Evolutionary conservation across 2,113 vertebrate genomes (phyloP), one percentile per base, ranked within the genome.

Genomic region (Dicentrarchus labrax): DNA sequence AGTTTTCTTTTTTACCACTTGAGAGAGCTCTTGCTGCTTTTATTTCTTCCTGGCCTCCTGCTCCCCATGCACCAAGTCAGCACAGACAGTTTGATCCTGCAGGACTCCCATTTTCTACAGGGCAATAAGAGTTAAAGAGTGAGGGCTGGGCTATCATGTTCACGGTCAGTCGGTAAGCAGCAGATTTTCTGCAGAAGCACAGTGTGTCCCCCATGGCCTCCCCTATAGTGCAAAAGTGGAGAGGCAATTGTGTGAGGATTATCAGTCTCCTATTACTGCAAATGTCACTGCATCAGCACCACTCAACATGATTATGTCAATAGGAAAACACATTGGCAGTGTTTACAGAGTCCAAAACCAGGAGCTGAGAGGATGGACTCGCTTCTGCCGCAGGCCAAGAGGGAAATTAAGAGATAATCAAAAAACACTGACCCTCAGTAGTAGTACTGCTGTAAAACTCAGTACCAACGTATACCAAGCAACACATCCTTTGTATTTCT

Each of bases 231-330:
- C 48, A 77, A 53, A 85, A 84, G 79, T 79, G 38, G 64, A 75
- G 86, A 88, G 65, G 88, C 87, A 92, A 90, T 90, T 91, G 91
- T 90, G 86, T 76, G 74, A 85, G 70, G 89, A 94, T 94, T 92
- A 92, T 91, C 91, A 83, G 78, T 70, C 84, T 86, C 64, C 90
- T 83, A 88, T 89, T 92, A 90, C 91, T 56, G 82, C 82, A 91
- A 92, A 94, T 92, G 91, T 90, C 93, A 92, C 82, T 73, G 86
- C 86, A 92, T 94, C 92, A 91, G 91, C 86, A 84, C 79, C 88
- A 83, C 87, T 93, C 89, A 87, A 68, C 60, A 51, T 91, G 84
- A 94, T 93, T 90, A 90, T 93, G 89, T 92, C 93, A 93, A 91
- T 88, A 77, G 82, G 80, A 86, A 86, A 91, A 84, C 80, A 82